phyloP scores from a whole-genome alignment of 2,888 invertebrate species.

The Oscheius sp. region DNA sequence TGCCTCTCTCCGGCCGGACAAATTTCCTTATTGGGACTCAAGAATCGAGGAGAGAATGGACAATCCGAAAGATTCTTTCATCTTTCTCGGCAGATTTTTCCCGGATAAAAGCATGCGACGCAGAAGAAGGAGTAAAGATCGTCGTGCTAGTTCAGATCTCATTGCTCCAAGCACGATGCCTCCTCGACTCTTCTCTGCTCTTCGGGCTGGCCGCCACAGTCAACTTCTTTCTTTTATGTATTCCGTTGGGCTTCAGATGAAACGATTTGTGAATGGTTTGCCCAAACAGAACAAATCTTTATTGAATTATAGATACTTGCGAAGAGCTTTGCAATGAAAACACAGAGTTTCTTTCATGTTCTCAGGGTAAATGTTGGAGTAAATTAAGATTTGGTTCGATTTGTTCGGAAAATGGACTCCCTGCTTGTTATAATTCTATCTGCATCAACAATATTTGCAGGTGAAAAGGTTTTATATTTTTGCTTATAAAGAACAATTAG shows the following conservation, averaged over 20 bases:
- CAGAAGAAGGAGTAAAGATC: slow-evolving; percentile 1
- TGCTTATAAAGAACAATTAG: background rate
- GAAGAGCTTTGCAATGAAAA: background rate
- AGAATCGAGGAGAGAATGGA: slow-evolving; percentile 18
- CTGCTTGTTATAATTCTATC: slow-evolving; percentile 13
- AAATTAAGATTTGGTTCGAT: background rate
- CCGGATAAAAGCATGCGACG: slow-evolving; percentile 8
- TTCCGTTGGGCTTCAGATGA: slow-evolving; percentile 11
- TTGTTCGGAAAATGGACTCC: background rate
- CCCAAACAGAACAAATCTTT: no score
- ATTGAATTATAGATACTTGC: slow-evolving; percentile 15
- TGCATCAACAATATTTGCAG: slow-evolving; percentile 23
- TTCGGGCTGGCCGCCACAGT: background rate
- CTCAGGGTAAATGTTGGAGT: background rate
- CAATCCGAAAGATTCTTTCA: slow-evolving; percentile 14
- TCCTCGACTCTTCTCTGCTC: background rate
- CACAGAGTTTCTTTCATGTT: slow-evolving; percentile 1
- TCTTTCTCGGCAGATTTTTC: slow-evolving; percentile 15
- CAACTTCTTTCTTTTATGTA: slow-evolving; percentile 13
- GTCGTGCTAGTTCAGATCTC: slow-evolving; percentile 1
- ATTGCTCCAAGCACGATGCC: background rate
- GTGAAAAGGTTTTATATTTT: background rate
- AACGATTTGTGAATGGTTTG: slow-evolving; percentile 9
- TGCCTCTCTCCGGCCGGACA: slow-evolving; percentile 3
- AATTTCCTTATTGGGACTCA: slow-evolving; percentile 24